Percentiles rank a stretch among this genome's conserved stretches.
Conservation (phyloP, 2,113 vertebrate species). For the Oncorhynchus tshawytscha region DNA sequence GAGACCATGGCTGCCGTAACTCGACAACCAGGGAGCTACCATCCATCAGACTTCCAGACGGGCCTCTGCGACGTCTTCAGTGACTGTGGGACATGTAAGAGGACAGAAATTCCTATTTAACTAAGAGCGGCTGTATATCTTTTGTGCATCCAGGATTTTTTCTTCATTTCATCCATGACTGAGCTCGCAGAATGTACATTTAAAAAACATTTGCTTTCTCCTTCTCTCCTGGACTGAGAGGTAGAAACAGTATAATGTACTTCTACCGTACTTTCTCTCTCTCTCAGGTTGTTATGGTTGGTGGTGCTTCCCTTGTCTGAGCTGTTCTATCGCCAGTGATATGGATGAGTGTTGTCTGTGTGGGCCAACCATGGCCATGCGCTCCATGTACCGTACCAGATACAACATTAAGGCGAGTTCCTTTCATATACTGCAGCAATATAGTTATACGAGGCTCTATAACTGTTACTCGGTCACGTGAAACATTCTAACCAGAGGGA, state of each 20-base stretch:
- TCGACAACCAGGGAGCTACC: slow-evolving; percentile 23
- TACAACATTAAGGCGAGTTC: slow-evolving; percentile 78
- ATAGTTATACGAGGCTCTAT: background rate
- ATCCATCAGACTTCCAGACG: slow-evolving; percentile 66
- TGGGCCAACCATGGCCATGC: slow-evolving; percentile 67
- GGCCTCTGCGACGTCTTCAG: slow-evolving; percentile 46
- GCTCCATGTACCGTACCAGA: slow-evolving; percentile 81
- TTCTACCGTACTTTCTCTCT: background rate
- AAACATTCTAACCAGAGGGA: background rate
- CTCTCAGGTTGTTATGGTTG: slow-evolving; percentile 69
- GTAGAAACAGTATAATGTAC: background rate
- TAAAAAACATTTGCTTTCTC: background rate
- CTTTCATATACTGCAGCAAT: background rate
- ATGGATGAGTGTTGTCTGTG: slow-evolving; percentile 84
- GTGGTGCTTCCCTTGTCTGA: slow-evolving; percentile 68
- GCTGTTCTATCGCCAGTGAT: slow-evolving; percentile 69
- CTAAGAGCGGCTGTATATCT: background rate
- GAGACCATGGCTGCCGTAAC: slow-evolving; percentile 59
- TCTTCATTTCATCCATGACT: background rate
- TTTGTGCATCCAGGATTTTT: background rate
- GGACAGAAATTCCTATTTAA: background rate
- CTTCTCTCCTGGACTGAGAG: background rate
- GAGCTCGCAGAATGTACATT: background rate
- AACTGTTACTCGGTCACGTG: background rate
- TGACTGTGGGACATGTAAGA: slow-evolving; percentile 68